A percentile compares a stretch with the other conserved stretches of the same genome.
Conservation (phyloP, 2,888 invertebrate genomes). For the Gnatocerus cornutus region DNA sequence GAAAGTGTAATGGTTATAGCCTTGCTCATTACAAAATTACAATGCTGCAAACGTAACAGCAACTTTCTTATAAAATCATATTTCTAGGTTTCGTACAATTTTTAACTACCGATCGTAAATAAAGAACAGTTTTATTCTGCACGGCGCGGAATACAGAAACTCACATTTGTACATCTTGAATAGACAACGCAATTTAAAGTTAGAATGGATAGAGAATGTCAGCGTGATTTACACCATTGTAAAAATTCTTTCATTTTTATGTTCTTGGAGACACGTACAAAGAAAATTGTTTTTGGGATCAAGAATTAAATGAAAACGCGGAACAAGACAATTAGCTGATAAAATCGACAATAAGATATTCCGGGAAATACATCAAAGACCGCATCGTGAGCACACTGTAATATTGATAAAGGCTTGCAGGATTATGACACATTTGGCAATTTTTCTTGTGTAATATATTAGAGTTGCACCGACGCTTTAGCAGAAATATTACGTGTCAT, state of each 20-base stretch:
- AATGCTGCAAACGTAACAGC: too few relatives aligned
- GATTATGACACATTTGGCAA: constrained; percentile 22
- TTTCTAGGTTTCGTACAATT: neutral
- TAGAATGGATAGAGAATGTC: constrained; percentile 15
- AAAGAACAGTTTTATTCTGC: neutral
- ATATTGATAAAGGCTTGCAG: constrained; percentile 17
- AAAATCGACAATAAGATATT: too few relatives aligned
- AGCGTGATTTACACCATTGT: constrained; percentile 14
- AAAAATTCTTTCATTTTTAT: constrained; percentile 4
- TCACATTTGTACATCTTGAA: constrained; percentile 8
- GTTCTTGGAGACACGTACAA: neutral
- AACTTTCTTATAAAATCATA: neutral
- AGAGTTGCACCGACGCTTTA: neutral
- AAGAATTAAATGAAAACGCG: too few relatives aligned
- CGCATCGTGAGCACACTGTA: constrained; percentile 5
- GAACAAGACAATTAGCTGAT: too few relatives aligned
- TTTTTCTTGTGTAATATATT: constrained; percentile 26
- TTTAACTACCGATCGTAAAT: constrained; percentile 2
- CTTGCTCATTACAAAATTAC: too few relatives aligned
- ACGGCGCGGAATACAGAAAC: constrained; percentile 11
- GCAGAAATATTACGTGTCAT: constrained; percentile 26
- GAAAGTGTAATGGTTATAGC: neutral
- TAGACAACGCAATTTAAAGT: constrained; percentile 20
- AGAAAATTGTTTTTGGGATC: too few relatives aligned
- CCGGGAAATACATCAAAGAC: neutral